Base-by-base conservation (phyloP, 1,140 invertebrate genomes). In the Trichonephila inaurata region DNA sequence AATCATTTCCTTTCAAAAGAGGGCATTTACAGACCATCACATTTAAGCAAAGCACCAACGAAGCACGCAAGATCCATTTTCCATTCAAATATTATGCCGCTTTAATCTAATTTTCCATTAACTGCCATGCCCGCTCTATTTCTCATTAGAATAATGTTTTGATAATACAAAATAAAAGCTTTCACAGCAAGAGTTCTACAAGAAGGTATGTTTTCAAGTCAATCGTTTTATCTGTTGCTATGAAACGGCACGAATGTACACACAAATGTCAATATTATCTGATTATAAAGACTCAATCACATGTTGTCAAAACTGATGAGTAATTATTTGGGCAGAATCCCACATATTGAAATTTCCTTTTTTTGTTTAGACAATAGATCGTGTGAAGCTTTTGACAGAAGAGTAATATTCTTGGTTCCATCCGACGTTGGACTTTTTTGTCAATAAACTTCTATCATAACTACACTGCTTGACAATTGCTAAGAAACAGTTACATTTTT, bases 161-260 rank as follows among this genome's bases (percentile, higher is more conserved):
- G 61, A 88, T 66, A 66, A 10, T 88, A 40, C 60, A 88, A 89
- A 89, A 72, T 89, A 89, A 72, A 72, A 40, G 88, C n/a, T 72
- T 89, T 72, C 66, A 69, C 62, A 58, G 88, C 66, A 72, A 72
- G 62, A 64, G 62, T 87, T 92, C 60, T 51, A 51, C 18, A 10
- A 58, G 44, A 87, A 28, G 28, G 28, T 86, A 72, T 92, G 91
- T 92, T 86, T 92, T 51, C 64, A 60, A 87, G 58, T 5, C 83
- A 77, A 86, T 92, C 87, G 82, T 87, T 92, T 86, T 92, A 64
- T 18, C 44, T 87, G 91, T 92, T 92, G 91, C 91, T 92, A 92
- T 61, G 91, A 92, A 77, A 92, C 91, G 62, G n/a, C 40, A 92
- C 62, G 72, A 69, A 92, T 69, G 1, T 64, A 92, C 62, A 87